Evolutionary conservation across 2,888 invertebrate species (phyloP), one percentile per base, ranked within the genome.

Genomic region (Empis stercorea): DNA sequence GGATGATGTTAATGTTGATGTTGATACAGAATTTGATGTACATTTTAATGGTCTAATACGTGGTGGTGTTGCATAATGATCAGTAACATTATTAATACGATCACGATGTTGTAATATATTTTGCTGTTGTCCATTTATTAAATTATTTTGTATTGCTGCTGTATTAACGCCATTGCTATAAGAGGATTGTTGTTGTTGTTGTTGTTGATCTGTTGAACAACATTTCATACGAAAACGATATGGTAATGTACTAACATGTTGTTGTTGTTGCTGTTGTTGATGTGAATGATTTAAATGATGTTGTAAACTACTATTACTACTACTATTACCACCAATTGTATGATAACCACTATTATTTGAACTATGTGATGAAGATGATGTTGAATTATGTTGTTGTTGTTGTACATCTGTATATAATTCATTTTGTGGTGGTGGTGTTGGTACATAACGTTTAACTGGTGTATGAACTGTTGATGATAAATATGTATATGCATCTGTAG

Each of bases 371-470:
- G 57, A 49, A 30, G 56, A 52, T 38, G 56, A 52, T 16, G 55
- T 51, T 38, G 49, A 43, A 42, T 51, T 16, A 7, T 49, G 49
- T 38, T 51, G 48, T 45, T 52, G 48, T 40, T n/a, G 51, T 27
- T 20, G 40, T 40, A 40, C 27, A 27, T 40, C 40, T n/a, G 40
- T n/a, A 27, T 40, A 40, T n/a, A 61, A 43, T 44, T 68, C 65
- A 37, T 54, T 57, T n/a, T 62, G 54, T 37, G 68, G 61, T 4
- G 69, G 67, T 16, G 69, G 69, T 6, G 68, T 68, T 5, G 70
- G 70, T 14, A 70, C 62, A 48, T 70, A 70, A 0, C 70, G 64
- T 44, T 70, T 70, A 1, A 70, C 65, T 3, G 70, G 70, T 7
- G 70, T 70, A 48, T 70, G 69, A 6, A 66, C 68, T 13, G 66